Base-by-base conservation (phyloP, 2,113 vertebrate genomes). In the Alethe diademata region DNA sequence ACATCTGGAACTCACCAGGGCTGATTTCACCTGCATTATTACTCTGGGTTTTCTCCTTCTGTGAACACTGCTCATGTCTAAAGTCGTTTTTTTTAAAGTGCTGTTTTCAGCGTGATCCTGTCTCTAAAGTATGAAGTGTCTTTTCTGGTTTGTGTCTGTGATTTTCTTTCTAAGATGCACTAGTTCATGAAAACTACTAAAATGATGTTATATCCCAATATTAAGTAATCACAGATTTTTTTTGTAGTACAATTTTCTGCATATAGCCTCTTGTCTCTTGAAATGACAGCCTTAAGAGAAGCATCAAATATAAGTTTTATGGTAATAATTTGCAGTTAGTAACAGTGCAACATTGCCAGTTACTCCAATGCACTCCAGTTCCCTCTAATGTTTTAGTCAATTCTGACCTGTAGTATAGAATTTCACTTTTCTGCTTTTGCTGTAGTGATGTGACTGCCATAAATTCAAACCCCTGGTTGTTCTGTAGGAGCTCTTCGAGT, bases 401-500 rank as follows among this genome's bases (percentile, higher is more conserved):
- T 74, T 78, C 51, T 74, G 56, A 24, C 9, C 9, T 56, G 5
- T 57, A 26, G 8, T 86, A 8, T 36, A 38, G 8, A 11, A 61
- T 69, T 58, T 19, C 14, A 8, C 33, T 33, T 3, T 31, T 69
- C 12, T 70, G 0, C 26, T 86, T 58, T 38, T 71, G 26, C 19
- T 74, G 0, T 42, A 3, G 50, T 84, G 6, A 36, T 19, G 17
- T 67, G 12, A 26, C 5, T 56, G 12, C 43, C 7, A 3, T 22
- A 61, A 80, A 58, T 60, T 54, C 8, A 57, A 74, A 23, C 9
- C 6, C 51, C 13, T 85, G 48, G 3, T 88, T 86, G 16, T 12
- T 93, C 95, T 93, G 2, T 76, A 99, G 99, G 92, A 96, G 93
- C 91, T 98, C 98, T 88, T 96, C 96, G 11, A 96, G 95, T 78